phyloP scores from a whole-genome alignment of 2,113 vertebrate species.

The Toxotes chatareus region DNA sequence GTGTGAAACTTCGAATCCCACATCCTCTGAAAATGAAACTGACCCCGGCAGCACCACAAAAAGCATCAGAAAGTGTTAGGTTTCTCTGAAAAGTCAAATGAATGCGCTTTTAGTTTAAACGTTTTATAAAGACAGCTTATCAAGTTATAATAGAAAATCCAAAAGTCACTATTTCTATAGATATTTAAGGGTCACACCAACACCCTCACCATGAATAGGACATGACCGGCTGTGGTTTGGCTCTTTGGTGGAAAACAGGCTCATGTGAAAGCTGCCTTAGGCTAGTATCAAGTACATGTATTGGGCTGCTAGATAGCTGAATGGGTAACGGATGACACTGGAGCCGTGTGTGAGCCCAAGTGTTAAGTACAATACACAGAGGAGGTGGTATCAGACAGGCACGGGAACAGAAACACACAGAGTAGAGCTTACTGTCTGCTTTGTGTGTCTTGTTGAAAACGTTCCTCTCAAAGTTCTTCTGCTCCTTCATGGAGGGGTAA shows the following conservation, averaged over 20 bases:
- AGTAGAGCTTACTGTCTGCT: slow-evolving; percentile 78
- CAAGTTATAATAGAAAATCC: background rate
- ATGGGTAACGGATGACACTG: slow-evolving; percentile 44
- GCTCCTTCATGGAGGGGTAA: slow-evolving; percentile 87
- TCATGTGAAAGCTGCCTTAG: slow-evolving; percentile 6
- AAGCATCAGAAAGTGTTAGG: background rate
- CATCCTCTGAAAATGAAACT: background rate
- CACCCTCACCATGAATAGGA: background rate
- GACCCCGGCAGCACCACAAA: background rate
- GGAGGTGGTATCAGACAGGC: background rate
- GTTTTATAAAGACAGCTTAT: background rate
- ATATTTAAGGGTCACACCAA: background rate
- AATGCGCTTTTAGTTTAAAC: background rate
- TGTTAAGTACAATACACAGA: background rate
- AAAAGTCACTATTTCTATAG: background rate
- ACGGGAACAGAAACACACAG: background rate
- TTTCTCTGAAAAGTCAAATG: slow-evolving; percentile 3
- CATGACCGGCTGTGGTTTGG: background rate
- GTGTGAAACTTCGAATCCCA: slow-evolving; percentile 2
- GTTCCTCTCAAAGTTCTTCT: slow-evolving; percentile 89
- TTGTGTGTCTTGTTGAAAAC: slow-evolving; percentile 89
- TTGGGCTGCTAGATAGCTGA: background rate
- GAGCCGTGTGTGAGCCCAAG: slow-evolving; percentile 48
- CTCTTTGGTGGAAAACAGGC: background rate
- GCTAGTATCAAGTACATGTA: background rate